Evolutionary conservation across 2,113 vertebrate species (phyloP).

Genomic region (Channa maculata): DNA sequence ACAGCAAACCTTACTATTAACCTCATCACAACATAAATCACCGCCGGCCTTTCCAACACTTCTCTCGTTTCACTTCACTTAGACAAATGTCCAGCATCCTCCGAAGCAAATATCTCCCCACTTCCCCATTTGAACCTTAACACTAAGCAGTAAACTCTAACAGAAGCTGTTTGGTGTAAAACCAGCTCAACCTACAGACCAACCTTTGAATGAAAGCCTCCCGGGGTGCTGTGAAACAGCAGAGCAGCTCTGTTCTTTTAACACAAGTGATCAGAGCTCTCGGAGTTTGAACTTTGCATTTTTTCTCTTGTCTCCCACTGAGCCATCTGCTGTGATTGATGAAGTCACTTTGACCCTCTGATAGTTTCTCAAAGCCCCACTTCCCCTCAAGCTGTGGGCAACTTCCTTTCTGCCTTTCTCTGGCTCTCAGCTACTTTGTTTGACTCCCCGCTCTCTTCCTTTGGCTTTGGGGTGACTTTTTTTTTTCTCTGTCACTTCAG

Average conservation of each 20-base stretch:
- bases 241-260: constrained; percentile 39
- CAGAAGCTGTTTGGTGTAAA: constrained; percentile 29
- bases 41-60: neutral
- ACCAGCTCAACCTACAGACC: neutral
- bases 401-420: constrained; percentile 51
- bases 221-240: constrained; percentile 23
- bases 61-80: neutral
- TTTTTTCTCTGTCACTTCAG: constrained; percentile 58
- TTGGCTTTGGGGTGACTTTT: constrained; percentile 44
- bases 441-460: constrained; percentile 36
- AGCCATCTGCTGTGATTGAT: constrained; percentile 67
- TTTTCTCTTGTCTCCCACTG: constrained; percentile 29
- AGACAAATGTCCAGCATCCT: neutral
- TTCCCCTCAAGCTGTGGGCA: constrained; percentile 48
- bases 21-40: neutral
- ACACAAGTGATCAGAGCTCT: constrained; percentile 42
- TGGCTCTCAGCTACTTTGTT: constrained; percentile 42
- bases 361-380: constrained; percentile 51
- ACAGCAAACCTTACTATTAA: neutral
- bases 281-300: constrained; percentile 37
- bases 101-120: neutral
- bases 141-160: constrained; percentile 1
- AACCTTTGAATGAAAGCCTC: constrained; percentile 31
- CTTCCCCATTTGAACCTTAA: neutral
- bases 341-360: constrained; percentile 69